Base-by-base conservation (phyloP, 2,797 vertebrate species). In the Onychomys torridus region DNA sequence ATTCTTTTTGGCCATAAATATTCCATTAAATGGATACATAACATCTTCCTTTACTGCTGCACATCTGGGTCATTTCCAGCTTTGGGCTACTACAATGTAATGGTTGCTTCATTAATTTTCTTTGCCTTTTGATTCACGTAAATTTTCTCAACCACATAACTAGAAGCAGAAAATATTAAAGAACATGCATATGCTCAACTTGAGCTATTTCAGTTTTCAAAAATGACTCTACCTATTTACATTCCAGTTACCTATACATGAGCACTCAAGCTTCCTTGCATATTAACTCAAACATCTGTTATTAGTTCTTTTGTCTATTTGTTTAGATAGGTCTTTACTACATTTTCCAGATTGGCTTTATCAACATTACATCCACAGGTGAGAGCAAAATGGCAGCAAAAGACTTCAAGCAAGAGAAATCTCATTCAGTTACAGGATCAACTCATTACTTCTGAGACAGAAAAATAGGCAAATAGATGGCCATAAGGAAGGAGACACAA, bases 141-240 rank as follows among this genome's bases (percentile, higher is more conserved):
- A 57, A 25, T 43, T 76, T 79, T 84, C 55, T 92, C 23, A 86
- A 59, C 5, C 91, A 91, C 21, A 10, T 78, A 90, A 90, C 43
- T 34, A 91, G 52, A 8, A 95, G 12, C 21, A 65, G 11, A 19
- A 32, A 52, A 73, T 96, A 95, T 59, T 71, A 77, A 65, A 96
- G 37, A 94, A 79, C 25, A 88, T 27, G 10, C 23, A 84, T 43
- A 88, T 67, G 9, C 23, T 96, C 59, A 73, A 77, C 14, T 16
- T 55, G 52, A 55, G 52, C 3, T 55, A 55, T 55, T 55, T 55
- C 52, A 55, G 52, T 55, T 55, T 55, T 55, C 52, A 55, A 94
- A 91, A 94, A 75, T 37, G 13, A 29, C 75, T 61, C 75, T 92
- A 93, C 12, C 55, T 93, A 82, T 49, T 91, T 93, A 88, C 9